Percentiles rank a stretch among this genome's conserved stretches.
phyloP scores from a whole-genome alignment of 2,113 vertebrate species.

The Furnarius figulus region DNA sequence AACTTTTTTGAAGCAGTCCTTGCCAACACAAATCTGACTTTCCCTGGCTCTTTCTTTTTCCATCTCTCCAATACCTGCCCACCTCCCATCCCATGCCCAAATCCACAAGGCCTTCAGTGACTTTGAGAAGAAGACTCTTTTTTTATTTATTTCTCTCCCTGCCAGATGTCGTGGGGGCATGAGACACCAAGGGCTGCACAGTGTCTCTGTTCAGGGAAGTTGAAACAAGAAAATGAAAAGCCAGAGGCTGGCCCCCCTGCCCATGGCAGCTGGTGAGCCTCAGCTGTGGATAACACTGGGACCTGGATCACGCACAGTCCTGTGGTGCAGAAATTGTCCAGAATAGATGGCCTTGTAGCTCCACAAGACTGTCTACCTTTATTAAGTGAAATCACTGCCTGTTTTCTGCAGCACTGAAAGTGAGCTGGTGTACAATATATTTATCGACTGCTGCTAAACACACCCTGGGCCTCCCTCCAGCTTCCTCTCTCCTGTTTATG shows the following conservation, averaged over 20 bases:
- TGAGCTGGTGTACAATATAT: neutral
- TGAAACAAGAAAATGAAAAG: neutral
- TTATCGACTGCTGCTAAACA: neutral
- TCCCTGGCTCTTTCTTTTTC: neutral
- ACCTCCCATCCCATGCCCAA: neutral
- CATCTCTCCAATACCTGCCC: neutral
- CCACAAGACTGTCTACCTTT: neutral
- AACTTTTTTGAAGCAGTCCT: neutral
- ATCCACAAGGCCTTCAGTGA: neutral
- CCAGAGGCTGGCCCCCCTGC: neutral
- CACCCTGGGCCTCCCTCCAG: neutral
- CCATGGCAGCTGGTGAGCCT: neutral
- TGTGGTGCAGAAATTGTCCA: neutral
- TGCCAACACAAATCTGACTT: neutral
- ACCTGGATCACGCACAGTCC: accelerated
- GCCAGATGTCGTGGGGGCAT: neutral
- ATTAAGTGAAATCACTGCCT: conserved; percentile 17
- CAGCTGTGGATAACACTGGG: neutral
- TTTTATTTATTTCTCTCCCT: neutral
- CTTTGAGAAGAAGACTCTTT: neutral
- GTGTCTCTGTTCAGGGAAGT: neutral
- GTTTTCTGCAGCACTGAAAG: conserved; percentile 36
- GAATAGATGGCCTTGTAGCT: neutral
- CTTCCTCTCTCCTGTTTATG: neutral
- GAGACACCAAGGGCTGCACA: neutral